Conservation (phyloP, 2,888 invertebrate species). For the Athrips mouffetella region DNA sequence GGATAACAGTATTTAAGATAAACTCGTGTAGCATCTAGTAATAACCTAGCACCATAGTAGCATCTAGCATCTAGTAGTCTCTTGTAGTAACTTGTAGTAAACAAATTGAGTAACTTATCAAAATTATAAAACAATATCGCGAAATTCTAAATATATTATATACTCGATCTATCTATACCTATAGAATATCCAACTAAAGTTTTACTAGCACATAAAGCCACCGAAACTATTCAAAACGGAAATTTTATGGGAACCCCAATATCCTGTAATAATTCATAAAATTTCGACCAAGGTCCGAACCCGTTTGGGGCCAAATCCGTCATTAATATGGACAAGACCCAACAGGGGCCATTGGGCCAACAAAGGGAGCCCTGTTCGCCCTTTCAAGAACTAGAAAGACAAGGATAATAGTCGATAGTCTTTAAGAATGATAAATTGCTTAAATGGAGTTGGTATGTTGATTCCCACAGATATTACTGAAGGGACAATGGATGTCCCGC, state of each 20-base stretch:
- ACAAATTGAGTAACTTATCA: too few relatives aligned
- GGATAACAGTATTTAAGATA: too few relatives aligned
- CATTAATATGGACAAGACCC: constrained; percentile 54
- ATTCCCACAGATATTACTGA: constrained; percentile 78
- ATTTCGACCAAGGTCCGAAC: constrained; percentile 51
- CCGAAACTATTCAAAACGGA: constrained; percentile 18
- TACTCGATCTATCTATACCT: neutral
- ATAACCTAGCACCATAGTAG: too few relatives aligned
- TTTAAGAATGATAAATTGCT: constrained; percentile 78
- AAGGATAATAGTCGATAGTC: constrained; percentile 63
- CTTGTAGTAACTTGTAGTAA: too few relatives aligned
- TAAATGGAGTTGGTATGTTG: constrained; percentile 75
- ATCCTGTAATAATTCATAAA: constrained; percentile 69
- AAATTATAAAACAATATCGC: too few relatives aligned
- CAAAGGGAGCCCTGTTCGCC: constrained; percentile 61
- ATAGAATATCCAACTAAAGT: neutral
- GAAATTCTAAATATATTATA: neutral
- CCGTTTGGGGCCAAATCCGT: constrained; percentile 59
- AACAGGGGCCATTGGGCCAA: constrained; percentile 50
- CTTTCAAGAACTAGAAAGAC: constrained; percentile 55
- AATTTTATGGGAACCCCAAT: constrained; percentile 66
- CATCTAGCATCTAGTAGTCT: too few relatives aligned
- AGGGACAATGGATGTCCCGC: constrained; percentile 70
- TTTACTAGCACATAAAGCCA: neutral
- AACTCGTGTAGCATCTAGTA: too few relatives aligned